Base-by-base conservation (phyloP, 2,888 invertebrate genomes). In the Aricia artaxerxes region DNA sequence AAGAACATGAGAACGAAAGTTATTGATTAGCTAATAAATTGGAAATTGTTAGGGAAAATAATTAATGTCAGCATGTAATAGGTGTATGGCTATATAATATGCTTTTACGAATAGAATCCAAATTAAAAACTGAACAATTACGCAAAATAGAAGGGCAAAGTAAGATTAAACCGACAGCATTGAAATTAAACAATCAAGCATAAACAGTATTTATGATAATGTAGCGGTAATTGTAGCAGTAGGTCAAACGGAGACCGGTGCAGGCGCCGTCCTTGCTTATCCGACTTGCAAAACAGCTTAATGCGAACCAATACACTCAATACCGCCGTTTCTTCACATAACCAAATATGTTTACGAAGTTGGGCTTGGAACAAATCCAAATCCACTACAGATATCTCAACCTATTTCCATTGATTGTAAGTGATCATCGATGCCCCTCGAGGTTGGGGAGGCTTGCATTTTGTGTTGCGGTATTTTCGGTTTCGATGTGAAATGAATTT, bases 211-310 rank as follows among this genome's bases (percentile, higher is more conserved):
- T 49, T 64, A 31, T 78, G 49, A 61, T 64, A 64, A 77, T 60
- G 53, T n/a, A 61, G n/a, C 31, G 86, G 86, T 88, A 86, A 88
- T 83, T 85, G 85, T 86, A 87, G 82, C 86, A 89, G 86, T 91
- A 86, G 91, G 89, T 88, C 89, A 86, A 86, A 87, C 87, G 84
- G 88, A 86, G 83, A 84, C 88, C 86, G 85, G 84, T 87, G 85
- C 82, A 82, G 81, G 80, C 81, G 82, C 82, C 81, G 81, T 81
- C 82, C 82, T 81, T 80, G 78, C 61, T 76, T 79, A 80, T 75
- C 44, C 49, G 53, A 60, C 72, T 31, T 69, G 64, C 57, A 77
- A 72, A 78, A 69, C 69, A 69, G 78, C 69, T 72, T 57, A 57
- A 53, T 44, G 6, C 35, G 24, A 38, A 80, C 78, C 76, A 76